Evolutionary conservation across 2,888 invertebrate species (phyloP).

Genomic region (Myopa tessellatipennis): DNA sequence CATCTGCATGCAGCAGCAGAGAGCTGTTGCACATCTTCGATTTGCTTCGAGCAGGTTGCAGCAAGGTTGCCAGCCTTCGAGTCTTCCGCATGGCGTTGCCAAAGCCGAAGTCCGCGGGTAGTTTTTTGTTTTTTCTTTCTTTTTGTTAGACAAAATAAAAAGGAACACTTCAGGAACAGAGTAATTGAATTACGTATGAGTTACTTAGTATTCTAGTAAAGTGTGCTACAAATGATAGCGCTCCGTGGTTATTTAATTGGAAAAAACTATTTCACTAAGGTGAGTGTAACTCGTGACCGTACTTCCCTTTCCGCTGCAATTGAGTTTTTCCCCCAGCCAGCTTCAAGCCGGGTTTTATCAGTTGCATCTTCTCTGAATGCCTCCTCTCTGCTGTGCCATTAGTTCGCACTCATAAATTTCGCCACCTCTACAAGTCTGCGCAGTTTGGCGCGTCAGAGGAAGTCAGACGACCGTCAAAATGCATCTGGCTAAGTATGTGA

Average conservation of each 20-base stretch:
- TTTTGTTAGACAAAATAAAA: neutral
- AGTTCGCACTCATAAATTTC: slow-evolving; percentile 28
- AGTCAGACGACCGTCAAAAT: slow-evolving; percentile 35
- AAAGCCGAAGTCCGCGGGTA: neutral
- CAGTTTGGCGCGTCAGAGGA: slow-evolving; percentile 35
- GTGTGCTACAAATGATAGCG: too few species aligned
- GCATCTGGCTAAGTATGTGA: neutral
- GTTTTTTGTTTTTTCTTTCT: neutral
- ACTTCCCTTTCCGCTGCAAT: slow-evolving; percentile 21
- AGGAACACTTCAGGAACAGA: neutral
- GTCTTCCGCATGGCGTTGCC: slow-evolving; percentile 11
- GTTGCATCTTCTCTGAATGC: neutral
- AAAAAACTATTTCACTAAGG: neutral
- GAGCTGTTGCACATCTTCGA: neutral
- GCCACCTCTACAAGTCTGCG: slow-evolving; percentile 17
- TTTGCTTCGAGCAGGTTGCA: neutral
- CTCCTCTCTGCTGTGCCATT: neutral
- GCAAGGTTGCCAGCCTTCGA: neutral
- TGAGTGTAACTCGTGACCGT: neutral
- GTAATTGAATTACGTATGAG: neutral
- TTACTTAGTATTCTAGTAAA: too few species aligned
- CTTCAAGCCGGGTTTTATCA: neutral
- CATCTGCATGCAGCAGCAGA: neutral
- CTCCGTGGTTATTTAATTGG: neutral
- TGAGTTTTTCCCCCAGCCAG: neutral